Conservation (phyloP, 1,140 invertebrate species). For the Neotoxoptera formosana region DNA sequence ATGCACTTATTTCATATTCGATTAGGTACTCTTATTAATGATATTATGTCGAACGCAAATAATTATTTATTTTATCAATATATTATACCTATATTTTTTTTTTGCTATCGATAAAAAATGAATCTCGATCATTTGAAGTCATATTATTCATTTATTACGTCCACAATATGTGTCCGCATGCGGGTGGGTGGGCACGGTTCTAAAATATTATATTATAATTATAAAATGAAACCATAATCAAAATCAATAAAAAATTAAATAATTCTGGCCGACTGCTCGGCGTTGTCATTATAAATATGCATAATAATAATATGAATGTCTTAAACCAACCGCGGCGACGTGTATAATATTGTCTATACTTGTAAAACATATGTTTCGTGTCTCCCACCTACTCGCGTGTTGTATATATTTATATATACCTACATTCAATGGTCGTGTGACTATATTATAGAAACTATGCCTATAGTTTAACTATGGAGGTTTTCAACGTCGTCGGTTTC, state of each 20-base stretch:
- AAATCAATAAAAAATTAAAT: conserved; percentile 35
- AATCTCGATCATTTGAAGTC: background rate
- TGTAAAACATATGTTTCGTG: background rate
- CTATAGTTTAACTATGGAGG: background rate
- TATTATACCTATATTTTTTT: background rate
- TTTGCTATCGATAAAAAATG: background rate
- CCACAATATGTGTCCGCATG: background rate
- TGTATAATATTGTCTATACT: background rate
- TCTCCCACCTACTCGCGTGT: background rate
- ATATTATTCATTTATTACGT: background rate
- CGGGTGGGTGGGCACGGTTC: background rate
- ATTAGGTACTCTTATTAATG: background rate
- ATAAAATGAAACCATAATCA: background rate
- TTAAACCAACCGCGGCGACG: background rate
- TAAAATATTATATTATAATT: background rate
- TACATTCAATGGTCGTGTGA: background rate
- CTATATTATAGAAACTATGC: background rate
- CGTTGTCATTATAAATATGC: background rate
- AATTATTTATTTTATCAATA: background rate
- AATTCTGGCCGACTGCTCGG: background rate
- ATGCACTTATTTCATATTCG: background rate
- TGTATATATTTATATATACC: conserved; percentile 7
- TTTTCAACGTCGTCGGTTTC: background rate
- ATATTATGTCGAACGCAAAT: background rate
- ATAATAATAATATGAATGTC: background rate